phyloP scores from a whole-genome alignment of 2,113 vertebrate species.

The Pachycephala philippinensis region DNA sequence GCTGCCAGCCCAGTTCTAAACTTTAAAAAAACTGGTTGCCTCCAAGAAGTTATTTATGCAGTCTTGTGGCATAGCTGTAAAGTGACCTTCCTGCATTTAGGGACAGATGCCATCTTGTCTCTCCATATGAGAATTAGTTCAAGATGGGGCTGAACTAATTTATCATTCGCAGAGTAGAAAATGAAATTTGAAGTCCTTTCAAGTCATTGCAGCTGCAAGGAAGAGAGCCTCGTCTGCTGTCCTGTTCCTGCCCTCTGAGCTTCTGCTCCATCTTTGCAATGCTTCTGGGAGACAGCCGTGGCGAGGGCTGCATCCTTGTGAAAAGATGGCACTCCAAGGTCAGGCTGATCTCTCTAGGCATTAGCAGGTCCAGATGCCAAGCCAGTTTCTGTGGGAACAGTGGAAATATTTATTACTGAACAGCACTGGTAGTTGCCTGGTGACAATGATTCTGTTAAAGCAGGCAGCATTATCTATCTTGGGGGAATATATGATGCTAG shows the following conservation, averaged over 20 bases:
- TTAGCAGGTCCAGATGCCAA: not conserved
- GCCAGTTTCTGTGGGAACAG: slow-evolving; percentile 49
- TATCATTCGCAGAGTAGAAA: not conserved
- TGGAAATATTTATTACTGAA: slow-evolving; percentile 46
- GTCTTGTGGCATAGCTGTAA: not conserved
- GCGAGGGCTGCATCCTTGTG: not conserved
- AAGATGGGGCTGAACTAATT: not conserved
- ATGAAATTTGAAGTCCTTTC: not conserved
- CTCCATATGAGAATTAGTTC: not conserved
- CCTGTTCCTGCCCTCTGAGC: not conserved
- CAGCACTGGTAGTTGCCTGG: slow-evolving; percentile 33
- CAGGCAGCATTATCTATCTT: slow-evolving; percentile 48
- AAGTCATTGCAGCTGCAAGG: not conserved
- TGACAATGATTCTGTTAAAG: slow-evolving; percentile 43
- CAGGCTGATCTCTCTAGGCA: slow-evolving; percentile 14
- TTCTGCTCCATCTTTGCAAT: not conserved
- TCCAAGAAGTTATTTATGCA: not conserved
- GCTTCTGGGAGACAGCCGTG: not conserved
- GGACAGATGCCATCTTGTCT: not conserved
- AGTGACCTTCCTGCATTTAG: not conserved
- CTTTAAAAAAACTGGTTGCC: not conserved
- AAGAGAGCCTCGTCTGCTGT: not conserved
- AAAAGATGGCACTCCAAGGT: not conserved
- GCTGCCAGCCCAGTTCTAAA: not conserved
- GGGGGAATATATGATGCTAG: slow-evolving; percentile 31